Evolutionary conservation across 2,888 invertebrate species (phyloP), one percentile per base, ranked within the genome.

Genomic region (Monoplex corrugatus): DNA sequence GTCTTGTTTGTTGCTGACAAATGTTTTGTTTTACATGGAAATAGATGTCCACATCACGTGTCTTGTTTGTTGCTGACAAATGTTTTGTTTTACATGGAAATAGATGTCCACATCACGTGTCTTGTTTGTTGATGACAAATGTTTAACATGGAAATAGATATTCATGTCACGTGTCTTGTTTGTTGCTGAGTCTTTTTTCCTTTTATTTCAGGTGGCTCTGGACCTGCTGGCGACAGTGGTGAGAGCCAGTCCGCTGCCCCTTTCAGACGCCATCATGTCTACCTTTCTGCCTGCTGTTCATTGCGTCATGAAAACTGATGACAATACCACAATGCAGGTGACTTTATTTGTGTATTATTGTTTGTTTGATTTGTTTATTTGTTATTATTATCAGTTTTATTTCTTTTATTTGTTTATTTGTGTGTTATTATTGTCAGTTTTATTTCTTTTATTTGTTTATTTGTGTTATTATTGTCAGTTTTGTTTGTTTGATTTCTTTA

Each of bases 251-350:
- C 96, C 97, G 8, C 95, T 96, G 1, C 97, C 97, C 0, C 92
- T 97, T 16, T 97, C 97, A 57, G 96, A 96, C 50, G 95, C 96
- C 6, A 94, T 97, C 89, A 96, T 97, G n/a, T 97, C 96, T 80
- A 97, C 97, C 0, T 98, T 97, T 95, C 97, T 97, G 5, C 97
- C 97, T 0, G 97, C 97, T 84, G 97, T 97, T 35, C 97, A 97
- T 90, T 97, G 97, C 93, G 97, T 97, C 2, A 95, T 97, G 2
- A 93, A 93, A 83, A 97, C 97, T 0, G 97, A 97, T 91, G 97
- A 98, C 93, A 97, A 97, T 92, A 96, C 97, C 1, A 97, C 97
- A 0, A 96, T 97, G 95, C 97, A 97, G 95, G 96, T 96, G 91
- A 80, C 35, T 10, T 86, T 23, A 63, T 23, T 68, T 63, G 28